Conservation (phyloP, 1,140 invertebrate genomes). For the Globodera rostochiensis region DNA sequence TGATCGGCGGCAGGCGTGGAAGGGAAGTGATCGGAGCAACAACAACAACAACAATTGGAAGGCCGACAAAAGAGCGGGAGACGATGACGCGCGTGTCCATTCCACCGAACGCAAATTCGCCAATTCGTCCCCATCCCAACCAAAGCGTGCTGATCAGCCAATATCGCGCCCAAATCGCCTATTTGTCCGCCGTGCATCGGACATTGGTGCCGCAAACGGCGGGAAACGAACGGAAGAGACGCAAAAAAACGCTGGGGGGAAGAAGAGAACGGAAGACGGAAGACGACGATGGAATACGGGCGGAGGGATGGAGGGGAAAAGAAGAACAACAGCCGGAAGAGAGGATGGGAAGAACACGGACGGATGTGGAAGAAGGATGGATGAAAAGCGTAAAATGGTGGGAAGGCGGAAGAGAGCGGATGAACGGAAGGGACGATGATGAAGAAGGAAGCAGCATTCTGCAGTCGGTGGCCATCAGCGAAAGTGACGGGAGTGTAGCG, state of each 20-base stretch:
- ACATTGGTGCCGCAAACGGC: background rate
- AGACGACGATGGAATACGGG: no score
- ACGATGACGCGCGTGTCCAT: constrained; percentile 10
- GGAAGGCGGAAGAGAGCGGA: no score
- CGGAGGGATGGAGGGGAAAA: no score
- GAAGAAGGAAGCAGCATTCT: no score
- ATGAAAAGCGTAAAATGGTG: background rate
- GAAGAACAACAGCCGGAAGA: no score
- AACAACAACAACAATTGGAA: background rate
- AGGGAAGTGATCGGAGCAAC: background rate
- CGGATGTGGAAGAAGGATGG: background rate
- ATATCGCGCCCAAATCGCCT: background rate
- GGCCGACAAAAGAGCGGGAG: background rate
- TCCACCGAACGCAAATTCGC: background rate
- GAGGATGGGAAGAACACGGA: no score
- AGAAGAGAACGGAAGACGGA: no score
- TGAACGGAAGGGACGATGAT: no score
- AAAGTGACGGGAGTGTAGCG: no score
- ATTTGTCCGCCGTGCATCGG: constrained; percentile 4
- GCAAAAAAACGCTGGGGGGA: background rate
- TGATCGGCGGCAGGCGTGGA: background rate
- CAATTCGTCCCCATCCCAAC: background rate
- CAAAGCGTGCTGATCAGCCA: background rate
- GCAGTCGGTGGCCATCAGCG: no score
- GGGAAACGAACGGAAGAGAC: background rate